These are phyloP conservation scores for Porites rus DNA, from an alignment of 92 coral and sea anemone genomes.

Conservation along the genomic window DNA sequence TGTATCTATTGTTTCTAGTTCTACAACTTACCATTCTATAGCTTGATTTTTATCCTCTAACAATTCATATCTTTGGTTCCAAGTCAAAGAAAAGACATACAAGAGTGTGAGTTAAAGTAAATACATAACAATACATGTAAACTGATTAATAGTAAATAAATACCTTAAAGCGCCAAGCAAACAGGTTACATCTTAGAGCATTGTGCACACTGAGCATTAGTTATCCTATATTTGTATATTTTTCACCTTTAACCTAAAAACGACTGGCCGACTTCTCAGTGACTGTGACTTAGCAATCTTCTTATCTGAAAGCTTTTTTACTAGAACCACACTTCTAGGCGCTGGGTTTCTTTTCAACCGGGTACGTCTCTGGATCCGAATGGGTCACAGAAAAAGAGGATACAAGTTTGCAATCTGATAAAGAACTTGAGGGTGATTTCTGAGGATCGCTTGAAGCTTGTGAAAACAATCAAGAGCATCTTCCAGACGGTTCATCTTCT, in stretches of 20 bases:
- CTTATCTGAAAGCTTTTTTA: too few species aligned
- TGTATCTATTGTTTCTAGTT: not conserved
- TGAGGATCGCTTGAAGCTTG: slow-evolving; percentile 92
- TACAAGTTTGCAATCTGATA: slow-evolving; percentile 96
- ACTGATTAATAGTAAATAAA: not conserved
- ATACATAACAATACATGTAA: not conserved
- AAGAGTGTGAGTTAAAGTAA: not conserved
- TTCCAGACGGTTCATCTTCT: slow-evolving; percentile 86
- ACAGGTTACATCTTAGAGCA: too few species aligned
- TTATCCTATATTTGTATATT: too few species aligned
- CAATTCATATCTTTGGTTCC: slow-evolving; percentile 60
- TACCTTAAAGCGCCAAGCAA: too few species aligned
- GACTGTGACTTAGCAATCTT: too few species aligned
- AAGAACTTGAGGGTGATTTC: slow-evolving; percentile 97
- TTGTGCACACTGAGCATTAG: too few species aligned
- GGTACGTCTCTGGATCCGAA: too few species aligned
- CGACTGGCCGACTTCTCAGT: too few species aligned
- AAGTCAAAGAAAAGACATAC: slow-evolving; percentile 30
- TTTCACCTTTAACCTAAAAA: too few species aligned
- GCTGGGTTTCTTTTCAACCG: too few species aligned
- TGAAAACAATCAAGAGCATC: slow-evolving; percentile 95
- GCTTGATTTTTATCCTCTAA: slow-evolving; percentile 96
- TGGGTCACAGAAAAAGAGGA: slow-evolving; percentile 50
- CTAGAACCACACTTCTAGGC: too few species aligned
- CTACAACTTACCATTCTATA: slow-evolving; percentile 87